phyloP scores from a whole-genome alignment of 2,888 invertebrate genomes.

The Neoitamus cyanurus region DNA sequence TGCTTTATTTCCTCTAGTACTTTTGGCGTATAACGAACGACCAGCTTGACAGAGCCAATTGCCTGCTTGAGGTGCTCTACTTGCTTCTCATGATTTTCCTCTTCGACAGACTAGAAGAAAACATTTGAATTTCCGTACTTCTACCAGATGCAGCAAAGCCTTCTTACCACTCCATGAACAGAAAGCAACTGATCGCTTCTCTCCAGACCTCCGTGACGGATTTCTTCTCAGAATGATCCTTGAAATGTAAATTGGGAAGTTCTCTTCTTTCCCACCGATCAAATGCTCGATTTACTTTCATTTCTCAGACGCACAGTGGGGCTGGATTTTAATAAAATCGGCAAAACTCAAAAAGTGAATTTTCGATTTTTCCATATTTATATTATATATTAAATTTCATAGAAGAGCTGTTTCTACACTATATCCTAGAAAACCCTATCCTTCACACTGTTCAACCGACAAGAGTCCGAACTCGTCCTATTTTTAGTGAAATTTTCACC shows the following conservation, averaged over 20 bases:
- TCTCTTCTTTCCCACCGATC: conserved; percentile 99
- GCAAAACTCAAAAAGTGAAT: no score
- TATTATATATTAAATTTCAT: no score
- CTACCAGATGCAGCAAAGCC: neutral
- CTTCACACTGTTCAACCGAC: no score
- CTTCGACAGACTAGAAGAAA: conserved; percentile 81
- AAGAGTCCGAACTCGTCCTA: no score
- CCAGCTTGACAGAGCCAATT: conserved; percentile 93
- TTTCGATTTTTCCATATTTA: no score
- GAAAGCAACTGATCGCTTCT: conserved; percentile 97
- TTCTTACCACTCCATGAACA: conserved; percentile 94
- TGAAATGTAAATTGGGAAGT: conserved; percentile 99
- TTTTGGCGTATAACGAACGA: conserved; percentile 98
- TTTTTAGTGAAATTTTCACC: no score
- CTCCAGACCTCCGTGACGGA: conserved; percentile 93
- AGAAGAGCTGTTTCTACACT: no score
- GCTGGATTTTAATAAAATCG: no score
- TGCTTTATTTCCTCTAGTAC: conserved; percentile 99
- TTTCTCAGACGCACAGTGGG: neutral
- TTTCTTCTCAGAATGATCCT: conserved; percentile 99
- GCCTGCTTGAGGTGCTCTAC: conserved; percentile 98
- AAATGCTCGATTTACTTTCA: conserved; percentile 61
- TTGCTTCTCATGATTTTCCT: conserved; percentile 99
- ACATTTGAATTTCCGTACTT: neutral
- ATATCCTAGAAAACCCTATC: no score